Percentiles rank a stretch among this genome's conserved stretches.
phyloP scores from a whole-genome alignment of 2,888 invertebrate genomes.

The Graphium colonna region DNA sequence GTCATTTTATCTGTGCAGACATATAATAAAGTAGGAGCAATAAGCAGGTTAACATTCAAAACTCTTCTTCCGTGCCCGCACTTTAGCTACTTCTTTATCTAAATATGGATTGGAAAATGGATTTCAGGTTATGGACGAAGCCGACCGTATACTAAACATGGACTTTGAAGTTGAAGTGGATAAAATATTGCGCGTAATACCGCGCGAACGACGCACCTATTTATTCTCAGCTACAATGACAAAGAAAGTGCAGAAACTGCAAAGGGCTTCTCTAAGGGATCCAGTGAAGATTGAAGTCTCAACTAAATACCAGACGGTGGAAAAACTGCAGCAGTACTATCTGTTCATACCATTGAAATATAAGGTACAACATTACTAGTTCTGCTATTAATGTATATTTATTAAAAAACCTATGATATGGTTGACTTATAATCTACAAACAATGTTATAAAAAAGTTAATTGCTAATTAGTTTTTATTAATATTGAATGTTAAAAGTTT shows the following conservation, averaged over 20 bases:
- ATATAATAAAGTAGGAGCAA: background rate
- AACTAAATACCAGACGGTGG: constrained; percentile 98
- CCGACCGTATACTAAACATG: constrained; percentile 98
- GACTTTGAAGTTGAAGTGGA: constrained; percentile 99
- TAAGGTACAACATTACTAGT: constrained; percentile 82
- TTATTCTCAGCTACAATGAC: constrained; percentile 99
- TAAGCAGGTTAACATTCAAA: too few species aligned
- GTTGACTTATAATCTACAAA: too few species aligned
- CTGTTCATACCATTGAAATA: constrained; percentile 97
- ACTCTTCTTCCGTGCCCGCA: too few species aligned
- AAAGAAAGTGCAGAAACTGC: constrained; percentile 95
- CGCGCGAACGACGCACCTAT: constrained; percentile 93
- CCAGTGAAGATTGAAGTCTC: constrained; percentile 98
- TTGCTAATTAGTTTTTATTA: too few species aligned
- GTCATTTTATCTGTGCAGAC: too few species aligned
- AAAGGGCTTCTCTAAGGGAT: constrained; percentile 95
- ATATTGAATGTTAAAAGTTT: too few species aligned
- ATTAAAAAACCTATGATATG: too few species aligned
- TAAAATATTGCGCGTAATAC: constrained; percentile 94
- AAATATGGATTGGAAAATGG: too few species aligned
- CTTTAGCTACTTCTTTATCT: too few species aligned
- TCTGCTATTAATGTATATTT: too few species aligned
- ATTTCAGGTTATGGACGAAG: constrained; percentile 96
- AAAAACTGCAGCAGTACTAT: constrained; percentile 96
- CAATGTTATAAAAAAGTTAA: too few species aligned